These are phyloP conservation scores for Mionectes olivaceus DNA, from an alignment of 2,797 vertebrate genomes.

Conservation along the genomic window DNA sequence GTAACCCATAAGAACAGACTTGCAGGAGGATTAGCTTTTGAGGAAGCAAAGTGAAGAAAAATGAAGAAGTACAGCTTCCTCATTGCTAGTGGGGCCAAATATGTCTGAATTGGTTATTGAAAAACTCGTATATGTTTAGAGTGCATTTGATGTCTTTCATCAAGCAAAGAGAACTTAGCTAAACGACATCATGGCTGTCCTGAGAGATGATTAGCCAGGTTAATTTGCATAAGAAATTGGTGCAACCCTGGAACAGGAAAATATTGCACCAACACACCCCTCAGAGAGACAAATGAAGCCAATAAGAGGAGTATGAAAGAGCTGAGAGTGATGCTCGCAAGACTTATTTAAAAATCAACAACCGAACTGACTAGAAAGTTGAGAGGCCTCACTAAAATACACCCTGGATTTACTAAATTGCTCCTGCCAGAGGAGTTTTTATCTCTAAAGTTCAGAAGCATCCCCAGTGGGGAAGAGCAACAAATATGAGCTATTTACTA, in stretches of 20 bases:
- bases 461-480: conserved; percentile 1
- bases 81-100: not conserved
- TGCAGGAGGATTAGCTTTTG: not conserved
- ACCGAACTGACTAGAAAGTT: not conserved
- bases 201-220: not conserved
- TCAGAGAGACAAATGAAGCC: conserved; percentile 32
- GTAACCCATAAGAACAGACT: not conserved
- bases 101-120: not conserved
- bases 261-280: not conserved
- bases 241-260: conserved; percentile 8
- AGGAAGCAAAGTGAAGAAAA: not conserved
- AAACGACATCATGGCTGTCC: not conserved
- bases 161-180: not conserved
- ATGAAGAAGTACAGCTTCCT: not conserved
- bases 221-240: conserved; percentile 27
- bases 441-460: not conserved
- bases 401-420: not conserved
- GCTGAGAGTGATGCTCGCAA: not conserved
- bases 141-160: not conserved
- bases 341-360: conserved; percentile 12
- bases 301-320: not conserved
- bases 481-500: not conserved
- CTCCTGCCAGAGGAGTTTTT: not conserved
- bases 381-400: not conserved
- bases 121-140: not conserved